Evolutionary conservation across 1,140 invertebrate genomes (phyloP), one percentile per base, ranked within the genome.

Genomic region (Eriocheir sinensis): DNA sequence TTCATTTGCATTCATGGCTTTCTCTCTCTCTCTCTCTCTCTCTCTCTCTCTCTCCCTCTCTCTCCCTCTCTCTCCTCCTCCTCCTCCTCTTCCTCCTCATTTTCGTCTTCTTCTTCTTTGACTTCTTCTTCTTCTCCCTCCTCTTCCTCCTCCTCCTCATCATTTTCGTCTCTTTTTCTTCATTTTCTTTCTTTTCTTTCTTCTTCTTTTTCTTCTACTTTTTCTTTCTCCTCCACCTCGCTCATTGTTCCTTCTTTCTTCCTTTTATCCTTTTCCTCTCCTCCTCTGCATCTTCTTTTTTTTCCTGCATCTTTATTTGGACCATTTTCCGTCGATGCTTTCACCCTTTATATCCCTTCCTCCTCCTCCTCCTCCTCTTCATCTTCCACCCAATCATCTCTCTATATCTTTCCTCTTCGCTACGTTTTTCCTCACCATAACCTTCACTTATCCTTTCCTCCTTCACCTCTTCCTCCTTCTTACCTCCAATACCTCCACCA

Each of bases 371-470:
- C 80, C n/a, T 30, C 30, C 34, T n/a, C 80, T 81, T 81, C 80
- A 27, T 30, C 21, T 53, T 53, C 9, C 48, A 3, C n/a, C n/a
- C 8, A 48, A 21, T 3, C 48, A 72, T 72, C 27, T 85, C 38
- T 85, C 36, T 36, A 72, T 72, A 72, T 85, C 38, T 85, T 85
- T 36, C 81, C 12, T 36, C 34, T 30, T 38, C 81, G 36, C 81
- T 85, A 85, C 81, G 12, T 36, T 85, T 85, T 85, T 41, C 81
- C 12, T 85, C 60, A 48, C 15, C 44, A 15, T 72, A 72, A n/a
- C 60, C 4, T 72, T 2, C 8, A n/a, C n/a, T n/a, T 27, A 9
- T 8, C 9, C 86, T 36, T 32, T 41, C 15, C 4, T 89, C n/a
- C 27, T 12, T 4, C 9, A 21, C n/a, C 9, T 6, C 30, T 15